Conservation (phyloP, 2,888 invertebrate genomes). For the Synanthedon myopaeformis region DNA sequence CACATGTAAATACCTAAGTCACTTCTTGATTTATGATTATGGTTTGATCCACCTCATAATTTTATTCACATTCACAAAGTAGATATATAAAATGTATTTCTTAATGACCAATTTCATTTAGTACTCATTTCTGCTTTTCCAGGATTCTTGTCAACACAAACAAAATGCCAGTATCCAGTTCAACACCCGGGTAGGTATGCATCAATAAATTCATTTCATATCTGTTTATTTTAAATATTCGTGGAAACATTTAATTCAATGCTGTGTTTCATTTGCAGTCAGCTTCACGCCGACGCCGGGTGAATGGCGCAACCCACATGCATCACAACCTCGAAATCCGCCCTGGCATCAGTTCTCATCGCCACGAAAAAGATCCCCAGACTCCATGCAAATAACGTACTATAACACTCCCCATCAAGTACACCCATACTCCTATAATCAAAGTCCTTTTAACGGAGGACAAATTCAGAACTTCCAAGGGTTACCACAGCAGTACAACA, state of each 20-base stretch:
- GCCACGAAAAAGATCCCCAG: constrained; percentile 54
- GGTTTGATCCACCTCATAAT: too few relatives aligned
- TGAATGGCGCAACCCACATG: constrained; percentile 33
- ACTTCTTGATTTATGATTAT: too few relatives aligned
- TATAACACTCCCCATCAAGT: constrained; percentile 12
- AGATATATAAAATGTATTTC: too few relatives aligned
- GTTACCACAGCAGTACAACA: constrained; percentile 28
- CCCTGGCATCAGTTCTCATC: constrained; percentile 54
- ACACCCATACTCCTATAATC: constrained; percentile 19
- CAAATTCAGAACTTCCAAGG: constrained; percentile 2
- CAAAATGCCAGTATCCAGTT: constrained; percentile 41
- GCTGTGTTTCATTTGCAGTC: constrained; percentile 28
- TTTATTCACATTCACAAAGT: too few relatives aligned
- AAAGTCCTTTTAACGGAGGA: constrained; percentile 17
- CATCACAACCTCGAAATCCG: constrained; percentile 34
- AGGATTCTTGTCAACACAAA: constrained; percentile 37
- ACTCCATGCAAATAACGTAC: constrained; percentile 17
- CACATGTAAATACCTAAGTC: too few relatives aligned
- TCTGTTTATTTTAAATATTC: too few relatives aligned
- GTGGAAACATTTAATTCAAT: too few relatives aligned
- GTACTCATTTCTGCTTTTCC: constrained; percentile 19
- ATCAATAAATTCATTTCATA: constrained; percentile 27
- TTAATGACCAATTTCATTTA: too few relatives aligned
- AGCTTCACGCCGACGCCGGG: constrained; percentile 33
- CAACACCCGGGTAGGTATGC: constrained; percentile 68